These are phyloP conservation scores for Ranitomeya imitator DNA, from an alignment of 2,113 vertebrate species.

Conservation along the genomic window DNA sequence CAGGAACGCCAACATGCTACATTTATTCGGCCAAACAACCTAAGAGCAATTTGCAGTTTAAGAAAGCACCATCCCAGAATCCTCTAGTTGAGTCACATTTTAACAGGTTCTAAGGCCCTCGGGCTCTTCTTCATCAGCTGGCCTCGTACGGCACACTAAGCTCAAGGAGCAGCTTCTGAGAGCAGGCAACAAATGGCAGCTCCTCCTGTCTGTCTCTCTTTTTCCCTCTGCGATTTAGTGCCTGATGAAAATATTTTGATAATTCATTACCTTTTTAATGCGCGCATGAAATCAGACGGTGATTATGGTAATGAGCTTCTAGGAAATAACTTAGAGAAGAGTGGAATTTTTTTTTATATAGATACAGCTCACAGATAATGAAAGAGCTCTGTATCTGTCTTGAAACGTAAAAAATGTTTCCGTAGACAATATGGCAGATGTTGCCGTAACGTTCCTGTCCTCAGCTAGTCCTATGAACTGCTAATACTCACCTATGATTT, in stretches of 20 bases:
- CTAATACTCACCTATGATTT: background rate
- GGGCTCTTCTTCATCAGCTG: constrained; percentile 14
- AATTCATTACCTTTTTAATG: constrained; percentile 59
- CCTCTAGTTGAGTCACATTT: constrained; percentile 32
- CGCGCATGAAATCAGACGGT: constrained; percentile 51
- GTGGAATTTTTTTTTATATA: constrained; percentile 45
- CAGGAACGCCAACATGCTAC: background rate
- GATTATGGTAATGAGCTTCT: constrained; percentile 56
- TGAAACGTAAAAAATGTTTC: background rate
- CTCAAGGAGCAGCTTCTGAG: background rate
- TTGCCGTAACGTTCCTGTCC: background rate
- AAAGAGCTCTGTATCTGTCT: background rate
- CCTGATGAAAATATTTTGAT: constrained; percentile 58
- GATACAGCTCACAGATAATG: constrained; percentile 30
- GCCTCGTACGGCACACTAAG: background rate
- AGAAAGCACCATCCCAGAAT: constrained; percentile 35
- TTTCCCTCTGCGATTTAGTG: constrained; percentile 48
- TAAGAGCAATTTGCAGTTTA: constrained; percentile 34
- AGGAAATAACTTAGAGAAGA: constrained; percentile 44
- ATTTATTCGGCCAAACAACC: constrained; percentile 23
- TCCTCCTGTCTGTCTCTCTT: constrained; percentile 42
- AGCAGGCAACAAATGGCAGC: background rate
- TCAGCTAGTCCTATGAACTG: background rate
- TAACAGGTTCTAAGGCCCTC: constrained; percentile 21
- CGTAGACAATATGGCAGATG: constrained; percentile 11